Conservation (phyloP, 2,888 invertebrate species). For the Polyommatus icarus region DNA sequence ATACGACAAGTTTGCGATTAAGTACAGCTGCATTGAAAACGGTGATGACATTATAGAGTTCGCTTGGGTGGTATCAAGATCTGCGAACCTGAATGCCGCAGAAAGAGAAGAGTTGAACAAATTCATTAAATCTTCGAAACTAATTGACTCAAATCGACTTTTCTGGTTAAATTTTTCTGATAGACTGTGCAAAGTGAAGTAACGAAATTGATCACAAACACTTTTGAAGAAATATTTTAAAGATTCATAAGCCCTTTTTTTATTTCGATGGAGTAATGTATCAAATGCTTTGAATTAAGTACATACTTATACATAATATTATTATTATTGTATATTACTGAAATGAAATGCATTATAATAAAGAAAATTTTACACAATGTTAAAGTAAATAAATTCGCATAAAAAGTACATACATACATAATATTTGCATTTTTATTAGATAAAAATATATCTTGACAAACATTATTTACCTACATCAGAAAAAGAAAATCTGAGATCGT, state of each 20-base stretch:
- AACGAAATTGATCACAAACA: neutral
- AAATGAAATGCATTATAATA: no score
- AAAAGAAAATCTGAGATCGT: neutral
- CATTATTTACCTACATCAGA: neutral
- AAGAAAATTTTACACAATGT: neutral
- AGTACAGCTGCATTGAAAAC: neutral
- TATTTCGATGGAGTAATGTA: neutral
- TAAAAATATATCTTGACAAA: neutral
- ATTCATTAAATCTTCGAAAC: neutral
- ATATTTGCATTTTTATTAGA: neutral
- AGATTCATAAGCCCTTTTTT: neutral
- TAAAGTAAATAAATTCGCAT: neutral
- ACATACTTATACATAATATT: no score
- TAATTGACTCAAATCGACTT: neutral
- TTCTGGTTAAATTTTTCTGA: neutral
- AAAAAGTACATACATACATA: neutral
- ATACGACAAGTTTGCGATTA: conserved; percentile 4
- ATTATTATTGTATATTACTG: no score
- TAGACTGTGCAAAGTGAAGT: neutral
- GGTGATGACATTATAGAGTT: neutral
- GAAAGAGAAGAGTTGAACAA: neutral
- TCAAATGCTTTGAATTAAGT: neutral
- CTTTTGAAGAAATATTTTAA: neutral
- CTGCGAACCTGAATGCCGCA: neutral
- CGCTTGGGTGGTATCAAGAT: conserved; percentile 2